Conservation (phyloP, 2,113 vertebrate species). For the Clarias gariepinus region DNA sequence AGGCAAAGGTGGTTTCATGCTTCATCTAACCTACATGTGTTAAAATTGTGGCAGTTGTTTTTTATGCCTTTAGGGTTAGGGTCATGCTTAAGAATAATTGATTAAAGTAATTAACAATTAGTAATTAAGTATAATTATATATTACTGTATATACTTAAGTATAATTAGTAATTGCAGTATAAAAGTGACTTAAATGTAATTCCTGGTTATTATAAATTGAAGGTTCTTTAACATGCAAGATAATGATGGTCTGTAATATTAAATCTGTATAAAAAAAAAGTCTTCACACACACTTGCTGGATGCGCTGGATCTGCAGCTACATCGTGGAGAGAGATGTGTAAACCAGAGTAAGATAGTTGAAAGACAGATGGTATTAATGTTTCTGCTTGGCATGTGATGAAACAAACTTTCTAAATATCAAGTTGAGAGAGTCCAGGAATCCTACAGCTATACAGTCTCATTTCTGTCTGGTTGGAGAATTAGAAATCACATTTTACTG, state of each 20-base stretch:
- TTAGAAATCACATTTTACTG: neutral
- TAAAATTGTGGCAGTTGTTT: neutral
- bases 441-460: neutral
- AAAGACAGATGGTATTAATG: neutral
- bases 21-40: neutral
- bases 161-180: neutral
- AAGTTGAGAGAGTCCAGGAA: conserved; percentile 34
- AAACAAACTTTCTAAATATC: conserved; percentile 12
- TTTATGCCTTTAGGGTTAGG: neutral
- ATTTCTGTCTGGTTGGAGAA: conserved; percentile 24
- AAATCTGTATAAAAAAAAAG: neutral
- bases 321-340: conserved; percentile 19
- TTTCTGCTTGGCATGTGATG: neutral
- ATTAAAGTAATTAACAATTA: too few species aligned
- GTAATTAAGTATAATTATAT: too few species aligned
- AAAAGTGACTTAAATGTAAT: neutral
- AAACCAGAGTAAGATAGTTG: conserved; percentile 39
- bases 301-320: neutral
- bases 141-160: too few species aligned
- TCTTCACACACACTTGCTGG: neutral
- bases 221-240: neutral
- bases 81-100: neutral
- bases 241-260: neutral
- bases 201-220: neutral
- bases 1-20: conserved; percentile 85